Base-by-base conservation (phyloP, 2,797 vertebrate species). In the Euphonia xanthogaster region DNA sequence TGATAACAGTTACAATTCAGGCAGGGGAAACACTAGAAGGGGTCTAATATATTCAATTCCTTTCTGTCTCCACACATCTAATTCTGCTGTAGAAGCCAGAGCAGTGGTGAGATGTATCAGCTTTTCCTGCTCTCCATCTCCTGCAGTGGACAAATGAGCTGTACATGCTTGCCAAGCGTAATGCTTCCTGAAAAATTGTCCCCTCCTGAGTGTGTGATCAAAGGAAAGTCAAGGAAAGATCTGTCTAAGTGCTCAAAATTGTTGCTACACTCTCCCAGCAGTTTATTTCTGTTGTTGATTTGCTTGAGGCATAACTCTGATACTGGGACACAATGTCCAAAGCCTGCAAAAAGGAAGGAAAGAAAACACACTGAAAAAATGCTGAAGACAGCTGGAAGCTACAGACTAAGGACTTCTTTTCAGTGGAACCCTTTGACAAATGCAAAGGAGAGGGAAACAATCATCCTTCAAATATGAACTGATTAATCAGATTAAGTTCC, bases 271-370 rank as follows among this genome's bases (percentile, higher is more conserved):
- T 40, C 37, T 79, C 73, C 44, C 42, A 82, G 18, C 25, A 74
- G 10, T 13, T 50, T 62, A 28, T 40, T 84, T 63, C 31, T 60
- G 42, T 80, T 81, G 53, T 7, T 71, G 30, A 47, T 81, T 50
- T 61, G 65, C 51, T 33, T 67, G 30, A 83, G 51, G 70, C 14
- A 33, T 18, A 45, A 14, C n/a, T 50, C 44, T 62, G 45, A 44
- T 6, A 44, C 0, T 8, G 33, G 20, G 25, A 62, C 4, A 23
- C 31, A 60, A 55, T 0, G 18, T 27, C 23, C 45, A 37, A 51
- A 39, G 54, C 18, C 19, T 62, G n/a, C 54, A 66, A 47, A 80
- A 66, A 30, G 13, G 54, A 57, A 67, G 14, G 31, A 67, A 81
- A 63, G 23, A 24, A 66, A 88, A 83, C 6, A 48, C 14, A 83